phyloP scores from a whole-genome alignment of 2,888 invertebrate genomes.

The Helicoverpa assulta region DNA sequence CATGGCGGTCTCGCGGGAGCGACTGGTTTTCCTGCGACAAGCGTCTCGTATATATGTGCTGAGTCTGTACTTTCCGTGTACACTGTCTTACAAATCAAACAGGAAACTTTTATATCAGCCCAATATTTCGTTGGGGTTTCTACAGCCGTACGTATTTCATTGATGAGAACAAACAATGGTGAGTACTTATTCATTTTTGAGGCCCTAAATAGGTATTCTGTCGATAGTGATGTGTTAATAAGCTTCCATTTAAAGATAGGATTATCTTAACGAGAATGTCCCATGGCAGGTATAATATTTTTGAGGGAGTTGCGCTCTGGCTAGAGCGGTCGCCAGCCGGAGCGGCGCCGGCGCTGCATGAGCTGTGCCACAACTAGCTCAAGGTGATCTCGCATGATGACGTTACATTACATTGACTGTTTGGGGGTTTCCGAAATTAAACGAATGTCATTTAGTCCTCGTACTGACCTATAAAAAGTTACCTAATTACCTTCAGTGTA shows the following conservation, averaged over 20 bases:
- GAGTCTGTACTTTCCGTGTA: slow-evolving; percentile 55
- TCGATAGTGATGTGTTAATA: too few species aligned
- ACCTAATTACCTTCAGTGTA: too few species aligned
- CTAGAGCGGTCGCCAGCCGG: too few species aligned
- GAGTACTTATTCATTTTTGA: not conserved
- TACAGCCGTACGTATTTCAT: not conserved
- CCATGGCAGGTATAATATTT: too few species aligned
- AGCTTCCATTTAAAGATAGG: too few species aligned
- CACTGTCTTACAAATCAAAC: slow-evolving; percentile 46
- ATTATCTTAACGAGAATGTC: too few species aligned
- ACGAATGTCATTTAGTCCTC: slow-evolving; percentile 10
- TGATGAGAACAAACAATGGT: not conserved
- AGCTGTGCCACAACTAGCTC: slow-evolving; percentile 8
- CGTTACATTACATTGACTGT: slow-evolving; percentile 30
- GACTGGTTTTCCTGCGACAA: slow-evolving; percentile 40
- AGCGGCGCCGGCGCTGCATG: too few species aligned
- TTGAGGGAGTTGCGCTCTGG: too few species aligned
- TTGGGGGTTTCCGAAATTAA: slow-evolving; percentile 41
- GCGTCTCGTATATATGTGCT: slow-evolving; percentile 43
- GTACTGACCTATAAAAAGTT: not conserved
- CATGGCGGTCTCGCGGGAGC: slow-evolving; percentile 29
- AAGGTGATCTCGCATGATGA: slow-evolving; percentile 44
- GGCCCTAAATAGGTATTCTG: too few species aligned
- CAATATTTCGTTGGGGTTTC: not conserved
- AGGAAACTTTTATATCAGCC: slow-evolving; percentile 24